These are phyloP conservation scores for Thaleichthys pacificus DNA, from an alignment of 2,797 vertebrate genomes.

Conservation along the genomic window DNA sequence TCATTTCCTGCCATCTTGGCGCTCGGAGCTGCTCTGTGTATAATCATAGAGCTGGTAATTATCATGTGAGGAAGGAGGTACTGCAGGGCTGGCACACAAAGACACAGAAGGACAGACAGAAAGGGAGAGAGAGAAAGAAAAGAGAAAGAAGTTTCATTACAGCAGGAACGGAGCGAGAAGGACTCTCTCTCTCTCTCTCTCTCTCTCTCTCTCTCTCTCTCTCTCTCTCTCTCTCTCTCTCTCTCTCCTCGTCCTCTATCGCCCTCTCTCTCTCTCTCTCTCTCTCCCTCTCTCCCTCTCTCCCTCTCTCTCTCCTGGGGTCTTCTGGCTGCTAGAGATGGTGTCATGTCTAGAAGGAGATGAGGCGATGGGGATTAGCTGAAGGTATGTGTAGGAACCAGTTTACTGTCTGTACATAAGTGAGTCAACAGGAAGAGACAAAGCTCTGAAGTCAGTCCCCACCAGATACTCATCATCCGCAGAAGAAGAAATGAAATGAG, in stretches of 20 bases:
- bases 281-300: background rate
- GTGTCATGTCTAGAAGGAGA: slow-evolving; percentile 8
- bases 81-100: slow-evolving; percentile 6
- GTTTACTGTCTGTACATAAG: background rate
- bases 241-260: background rate
- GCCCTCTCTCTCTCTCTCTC: background rate
- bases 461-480: background rate
- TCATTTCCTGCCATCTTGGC: slow-evolving; percentile 30
- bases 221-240: background rate
- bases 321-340: slow-evolving; percentile 27
- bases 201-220: background rate
- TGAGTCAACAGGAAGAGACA: slow-evolving; percentile 1
- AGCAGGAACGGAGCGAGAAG: background rate
- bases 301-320: slow-evolving; percentile 8
- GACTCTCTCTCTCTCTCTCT: background rate
- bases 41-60: slow-evolving; percentile 52
- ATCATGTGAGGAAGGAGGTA: slow-evolving; percentile 38
- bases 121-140: slow-evolving; percentile 2
- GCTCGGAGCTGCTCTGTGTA: slow-evolving; percentile 26
- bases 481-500: background rate
- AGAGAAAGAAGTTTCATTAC: background rate
- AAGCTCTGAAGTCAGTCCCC: background rate
- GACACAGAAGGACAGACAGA: slow-evolving; percentile 11
- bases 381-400: slow-evolving; percentile 16
- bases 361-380: slow-evolving; percentile 4